phyloP scores from a whole-genome alignment of 2,888 invertebrate species.

The Chelonus formosanus region DNA sequence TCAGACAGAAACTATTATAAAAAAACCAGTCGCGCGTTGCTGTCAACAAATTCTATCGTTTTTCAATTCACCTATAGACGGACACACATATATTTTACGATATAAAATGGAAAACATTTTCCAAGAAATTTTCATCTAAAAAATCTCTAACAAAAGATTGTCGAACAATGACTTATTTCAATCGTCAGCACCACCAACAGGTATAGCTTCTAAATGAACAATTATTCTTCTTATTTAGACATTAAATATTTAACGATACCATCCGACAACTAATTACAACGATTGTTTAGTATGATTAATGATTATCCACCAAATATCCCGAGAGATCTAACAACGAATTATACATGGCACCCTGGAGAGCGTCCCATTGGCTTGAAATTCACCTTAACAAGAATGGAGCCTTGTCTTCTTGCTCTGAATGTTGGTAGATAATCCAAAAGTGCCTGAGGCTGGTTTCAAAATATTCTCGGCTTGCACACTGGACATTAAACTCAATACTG shows the following conservation, averaged over 20 bases:
- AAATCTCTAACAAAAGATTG: too few species aligned
- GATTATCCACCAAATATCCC: conserved; percentile 8
- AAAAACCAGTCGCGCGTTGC: too few species aligned
- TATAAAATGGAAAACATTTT: too few species aligned
- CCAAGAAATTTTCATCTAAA: too few species aligned
- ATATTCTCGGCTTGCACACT: conserved; percentile 22
- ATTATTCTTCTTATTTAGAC: too few species aligned
- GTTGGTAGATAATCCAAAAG: conserved; percentile 19
- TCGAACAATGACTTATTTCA: too few species aligned
- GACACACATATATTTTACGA: too few species aligned
- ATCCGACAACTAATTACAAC: conserved; percentile 7
- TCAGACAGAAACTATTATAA: too few species aligned
- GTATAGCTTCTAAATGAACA: too few species aligned
- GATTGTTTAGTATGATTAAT: conserved; percentile 26
- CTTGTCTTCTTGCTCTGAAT: conserved; percentile 13
- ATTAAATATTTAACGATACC: conserved; percentile 1
- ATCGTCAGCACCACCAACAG: too few species aligned
- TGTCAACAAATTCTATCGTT: too few species aligned
- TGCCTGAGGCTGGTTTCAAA: conserved; percentile 22
- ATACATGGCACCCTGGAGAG: conserved; percentile 37
- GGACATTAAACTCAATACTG: conserved; percentile 21
- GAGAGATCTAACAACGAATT: conserved; percentile 25
- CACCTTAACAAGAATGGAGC: conserved; percentile 2
- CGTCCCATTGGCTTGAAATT: conserved; percentile 27
- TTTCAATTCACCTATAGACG: too few species aligned